These are phyloP conservation scores for Protosalanx chinensis DNA, from an alignment of 2,797 vertebrate species.

Conservation along the genomic window DNA sequence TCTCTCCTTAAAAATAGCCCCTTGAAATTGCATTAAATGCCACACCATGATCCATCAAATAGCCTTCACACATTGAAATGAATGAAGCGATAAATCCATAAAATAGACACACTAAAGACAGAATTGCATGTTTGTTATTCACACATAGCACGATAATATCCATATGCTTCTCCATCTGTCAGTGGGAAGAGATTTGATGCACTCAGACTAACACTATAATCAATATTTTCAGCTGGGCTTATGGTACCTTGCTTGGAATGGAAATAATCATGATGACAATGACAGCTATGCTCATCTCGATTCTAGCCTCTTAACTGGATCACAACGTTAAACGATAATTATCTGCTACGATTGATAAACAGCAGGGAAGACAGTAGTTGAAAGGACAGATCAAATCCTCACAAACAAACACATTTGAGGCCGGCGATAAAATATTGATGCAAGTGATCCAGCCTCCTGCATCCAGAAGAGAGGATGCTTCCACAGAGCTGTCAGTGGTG, in stretches of 20 bases:
- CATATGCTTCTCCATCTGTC: conserved; percentile 65
- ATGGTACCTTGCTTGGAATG: background rate
- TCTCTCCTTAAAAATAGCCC: conserved; percentile 68
- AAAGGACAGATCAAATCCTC: conserved; percentile 13
- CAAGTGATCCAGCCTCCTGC: conserved; percentile 46
- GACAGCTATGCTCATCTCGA: conserved; percentile 4
- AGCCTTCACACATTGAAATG: conserved; percentile 39
- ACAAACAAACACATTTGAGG: conserved; percentile 30
- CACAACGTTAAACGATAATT: conserved; percentile 23
- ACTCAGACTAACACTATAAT: conserved; percentile 29
- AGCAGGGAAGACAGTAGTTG: conserved; percentile 20
- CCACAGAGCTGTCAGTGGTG: conserved; percentile 39
- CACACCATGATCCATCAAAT: conserved; percentile 53
- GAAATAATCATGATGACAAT: conserved; percentile 12
- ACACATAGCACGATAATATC: conserved; percentile 33
- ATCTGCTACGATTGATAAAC: conserved; percentile 40
- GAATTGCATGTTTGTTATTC: conserved; percentile 44
- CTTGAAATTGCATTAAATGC: conserved; percentile 65
- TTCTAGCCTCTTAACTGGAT: conserved; percentile 23
- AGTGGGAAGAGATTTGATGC: conserved; percentile 36
- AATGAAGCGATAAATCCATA: conserved; percentile 50
- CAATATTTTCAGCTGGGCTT: conserved; percentile 5
- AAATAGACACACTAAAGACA: conserved; percentile 29
- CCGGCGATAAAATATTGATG: conserved; percentile 48
- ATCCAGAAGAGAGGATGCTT: conserved; percentile 54